Base-by-base conservation (phyloP, 2,113 vertebrate genomes). In the Eleginops maclovinus region DNA sequence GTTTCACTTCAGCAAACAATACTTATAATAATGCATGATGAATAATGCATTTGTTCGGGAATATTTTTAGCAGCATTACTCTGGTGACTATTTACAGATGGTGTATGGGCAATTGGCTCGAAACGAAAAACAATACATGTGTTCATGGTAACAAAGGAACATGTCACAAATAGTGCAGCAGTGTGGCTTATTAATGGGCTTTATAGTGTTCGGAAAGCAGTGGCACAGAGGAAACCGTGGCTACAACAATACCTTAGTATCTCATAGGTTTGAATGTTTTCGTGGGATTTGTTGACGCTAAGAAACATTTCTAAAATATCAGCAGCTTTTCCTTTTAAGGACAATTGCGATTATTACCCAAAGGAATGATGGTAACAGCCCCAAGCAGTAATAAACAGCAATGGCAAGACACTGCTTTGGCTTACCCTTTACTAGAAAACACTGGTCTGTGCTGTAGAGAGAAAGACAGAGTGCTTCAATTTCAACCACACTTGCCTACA, bases 391-490 rank as follows among this genome's bases (percentile, higher is more conserved):
- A 31, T 36, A 65, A 49, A 66, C 16, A n/a, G 8, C 11, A 24
- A 40, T 41, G 31, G 36, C 53, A 61, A 68, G 53, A 58, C 4
- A 21, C 7, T 50, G 43, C n/a, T 55, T 75, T 40, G 51, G 22
- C 21, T 49, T 22, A 13, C 21, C 7, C 24, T 51, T 64, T 62
- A 51, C 26, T 54, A 61, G 15, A 58, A 62, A 68, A 61, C 61
- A 58, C 63, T 51, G 31, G 24, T 67, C 44, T 53, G 47, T 64
- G 28, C 49, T 56, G 58, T 21, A 26, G 24, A 56, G 51, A 53
- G 40, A 55, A 81, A 75, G 80, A 85, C 72, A 65, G 74, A 83
- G 77, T 77, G 77, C 76, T 36, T 84, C 70, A 53, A 77, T 84
- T 56, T 69, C 62, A 15, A 40, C 53, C 41, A 54, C 64, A 78